Evolutionary conservation across 1,140 invertebrate species (phyloP).

Genomic region (Idris sp.): DNA sequence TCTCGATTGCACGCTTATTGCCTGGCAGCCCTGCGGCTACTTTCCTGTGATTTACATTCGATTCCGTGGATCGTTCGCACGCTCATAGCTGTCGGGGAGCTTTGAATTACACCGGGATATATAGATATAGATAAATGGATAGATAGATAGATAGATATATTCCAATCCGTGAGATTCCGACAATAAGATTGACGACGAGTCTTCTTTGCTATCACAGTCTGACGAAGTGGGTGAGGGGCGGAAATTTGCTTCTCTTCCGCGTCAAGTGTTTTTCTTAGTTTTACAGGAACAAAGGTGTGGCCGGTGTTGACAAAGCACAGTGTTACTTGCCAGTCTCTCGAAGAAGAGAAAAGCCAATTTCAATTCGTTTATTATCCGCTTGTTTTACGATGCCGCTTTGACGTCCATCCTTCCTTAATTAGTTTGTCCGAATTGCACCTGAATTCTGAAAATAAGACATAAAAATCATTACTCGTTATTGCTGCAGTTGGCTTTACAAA

Average conservation of each 20-base stretch:
- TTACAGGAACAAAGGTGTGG: slow-evolving; percentile 49
- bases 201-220: slow-evolving; percentile 39
- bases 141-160: too few species aligned
- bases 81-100: slow-evolving; percentile 28
- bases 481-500: neutral
- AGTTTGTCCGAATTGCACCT: slow-evolving; percentile 28
- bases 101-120: slow-evolving; percentile 18
- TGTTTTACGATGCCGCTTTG: slow-evolving; percentile 44
- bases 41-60: slow-evolving; percentile 20
- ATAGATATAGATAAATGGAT: too few species aligned
- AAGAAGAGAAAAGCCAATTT: slow-evolving; percentile 31
- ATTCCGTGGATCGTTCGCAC: slow-evolving; percentile 19
- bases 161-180: slow-evolving; percentile 9
- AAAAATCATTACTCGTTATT: slow-evolving; percentile 22
- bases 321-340: slow-evolving; percentile 7
- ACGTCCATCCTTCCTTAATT: slow-evolving; percentile 37
- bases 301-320: slow-evolving; percentile 35
- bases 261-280: slow-evolving; percentile 40
- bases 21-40: neutral
- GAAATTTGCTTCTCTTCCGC: slow-evolving; percentile 42
- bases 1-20: neutral
- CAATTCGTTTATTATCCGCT: slow-evolving; percentile 26
- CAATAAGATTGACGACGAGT: slow-evolving; percentile 20
- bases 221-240: slow-evolving; percentile 10
- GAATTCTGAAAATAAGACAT: slow-evolving; percentile 37